These are phyloP conservation scores for Drosophila glabriapex DNA, from an alignment of 2,888 invertebrate species.

Conservation along the genomic window DNA sequence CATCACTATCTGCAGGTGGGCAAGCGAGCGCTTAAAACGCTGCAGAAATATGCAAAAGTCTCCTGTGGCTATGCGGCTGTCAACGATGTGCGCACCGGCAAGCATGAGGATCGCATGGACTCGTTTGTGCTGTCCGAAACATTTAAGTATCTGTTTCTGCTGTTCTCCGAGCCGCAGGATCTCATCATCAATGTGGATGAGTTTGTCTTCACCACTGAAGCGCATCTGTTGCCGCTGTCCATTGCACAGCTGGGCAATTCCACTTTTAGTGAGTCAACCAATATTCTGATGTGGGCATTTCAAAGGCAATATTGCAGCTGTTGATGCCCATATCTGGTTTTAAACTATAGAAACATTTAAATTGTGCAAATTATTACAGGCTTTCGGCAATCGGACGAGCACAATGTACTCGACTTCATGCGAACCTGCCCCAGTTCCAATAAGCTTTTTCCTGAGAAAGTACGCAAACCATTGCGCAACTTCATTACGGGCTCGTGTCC, in stretches of 20 bases:
- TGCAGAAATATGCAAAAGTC: slow-evolving; percentile 96
- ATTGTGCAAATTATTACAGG: slow-evolving; percentile 79
- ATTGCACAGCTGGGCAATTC: slow-evolving; percentile 89
- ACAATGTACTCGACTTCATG: slow-evolving; percentile 86
- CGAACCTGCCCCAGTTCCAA: slow-evolving; percentile 94
- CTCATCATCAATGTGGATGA: slow-evolving; percentile 93
- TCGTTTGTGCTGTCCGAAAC: slow-evolving; percentile 99
- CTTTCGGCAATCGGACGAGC: slow-evolving; percentile 86
- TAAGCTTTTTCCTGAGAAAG: slow-evolving; percentile 92
- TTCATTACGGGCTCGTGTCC: slow-evolving; percentile 94
- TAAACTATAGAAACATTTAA: background rate
- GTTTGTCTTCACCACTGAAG: slow-evolving; percentile 97
- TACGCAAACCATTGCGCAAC: slow-evolving; percentile 93
- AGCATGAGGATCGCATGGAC: slow-evolving; percentile 98
- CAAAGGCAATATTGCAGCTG: background rate
- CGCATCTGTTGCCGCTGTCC: slow-evolving; percentile 96
- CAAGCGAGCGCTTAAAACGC: slow-evolving; percentile 93
- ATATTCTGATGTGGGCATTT: background rate
- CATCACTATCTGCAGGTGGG: slow-evolving; percentile 97
- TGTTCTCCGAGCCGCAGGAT: slow-evolving; percentile 96
- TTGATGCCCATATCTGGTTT: background rate
- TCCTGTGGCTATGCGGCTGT: slow-evolving; percentile 98
- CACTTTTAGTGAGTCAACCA: slow-evolving; percentile 84
- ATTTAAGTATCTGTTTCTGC: slow-evolving; percentile 97
- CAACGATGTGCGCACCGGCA: slow-evolving; percentile 96